Evolutionary conservation across 2,888 invertebrate species (phyloP), one percentile per base, ranked within the genome.

Genomic region (Hirtodrosophila duncani): DNA sequence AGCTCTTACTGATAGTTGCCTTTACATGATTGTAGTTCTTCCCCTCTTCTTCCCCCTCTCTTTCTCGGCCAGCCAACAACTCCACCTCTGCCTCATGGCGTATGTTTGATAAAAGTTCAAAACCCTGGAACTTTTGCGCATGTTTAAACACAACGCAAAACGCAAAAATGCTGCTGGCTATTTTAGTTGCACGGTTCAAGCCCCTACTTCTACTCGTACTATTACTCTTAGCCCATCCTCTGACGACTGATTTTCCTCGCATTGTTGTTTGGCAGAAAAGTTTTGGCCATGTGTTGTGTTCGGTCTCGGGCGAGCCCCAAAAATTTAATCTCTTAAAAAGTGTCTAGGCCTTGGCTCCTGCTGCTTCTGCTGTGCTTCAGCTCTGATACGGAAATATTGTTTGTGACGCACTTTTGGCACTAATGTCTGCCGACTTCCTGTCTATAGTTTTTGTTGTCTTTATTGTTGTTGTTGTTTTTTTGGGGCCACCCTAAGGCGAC

Each of bases 81-180:
- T 45, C 29, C 36, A 29, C 20, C n/a, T 29, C 5, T 42, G 58
- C 50, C 55, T 56, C 57, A 62, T 74, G 70, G 75, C 78, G 74
- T 81, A 74, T 74, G 72, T 77, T 74, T 82, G 74, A 80, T 81
- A 80, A 81, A 81, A 81, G 83, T 81, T 81, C 82, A 81, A 71
- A 61, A 60, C 63, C 78, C 75, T 67, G 79, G 83, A 81, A n/a
- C n/a, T 83, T 81, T 81, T 81, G 82, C 81, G 70, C 81, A 80
- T 80, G 82, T 82, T 77, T 81, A 74, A 82, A 82, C 82, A 82
- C 82, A 79, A 71, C 81, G 82, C 70, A 82, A 74, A n/a, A 78
- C 79, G 82, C 82, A 82, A 82, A 78, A 79, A 77, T 69, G 81
- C 81, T 82, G 74, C 66, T 59, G 78, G 81, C 83, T 80, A 81